Conservation (phyloP, 2,888 invertebrate genomes). For the Apocheima hispidaria region DNA sequence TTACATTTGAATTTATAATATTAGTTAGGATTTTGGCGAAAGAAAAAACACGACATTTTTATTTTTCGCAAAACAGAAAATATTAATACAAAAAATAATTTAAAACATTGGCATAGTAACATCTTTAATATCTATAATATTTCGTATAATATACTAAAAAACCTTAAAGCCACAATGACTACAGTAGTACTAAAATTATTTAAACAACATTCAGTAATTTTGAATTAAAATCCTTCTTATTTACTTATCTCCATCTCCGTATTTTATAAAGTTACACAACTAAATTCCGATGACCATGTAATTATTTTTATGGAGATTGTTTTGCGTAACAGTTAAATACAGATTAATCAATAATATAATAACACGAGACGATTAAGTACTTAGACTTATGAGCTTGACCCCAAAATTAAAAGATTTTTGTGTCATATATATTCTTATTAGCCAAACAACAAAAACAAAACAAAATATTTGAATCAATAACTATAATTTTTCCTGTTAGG, state of each 20-base stretch:
- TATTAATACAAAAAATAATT: too few relatives aligned
- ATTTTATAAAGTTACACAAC: constrained; percentile 13
- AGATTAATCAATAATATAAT: constrained; percentile 30
- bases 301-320: constrained; percentile 39
- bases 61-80: too few relatives aligned
- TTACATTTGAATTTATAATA: too few relatives aligned
- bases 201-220: not conserved
- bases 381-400: constrained; percentile 35
- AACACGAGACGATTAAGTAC: constrained; percentile 30
- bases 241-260: constrained; percentile 4
- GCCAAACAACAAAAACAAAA: not conserved
- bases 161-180: too few relatives aligned
- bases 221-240: not conserved
- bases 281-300: constrained; percentile 33
- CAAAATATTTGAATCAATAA: not conserved
- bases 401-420: constrained; percentile 23
- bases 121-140: too few relatives aligned
- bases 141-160: too few relatives aligned
- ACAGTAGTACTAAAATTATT: too few relatives aligned
- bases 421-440: constrained; percentile 1
- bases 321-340: constrained; percentile 36
- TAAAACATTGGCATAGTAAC: too few relatives aligned
- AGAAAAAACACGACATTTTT: too few relatives aligned
- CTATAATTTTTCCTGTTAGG: too few relatives aligned
- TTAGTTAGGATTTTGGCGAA: too few relatives aligned